Evolutionary conservation across 2,888 invertebrate species (phyloP).

Genomic region (Apodemia zela): DNA sequence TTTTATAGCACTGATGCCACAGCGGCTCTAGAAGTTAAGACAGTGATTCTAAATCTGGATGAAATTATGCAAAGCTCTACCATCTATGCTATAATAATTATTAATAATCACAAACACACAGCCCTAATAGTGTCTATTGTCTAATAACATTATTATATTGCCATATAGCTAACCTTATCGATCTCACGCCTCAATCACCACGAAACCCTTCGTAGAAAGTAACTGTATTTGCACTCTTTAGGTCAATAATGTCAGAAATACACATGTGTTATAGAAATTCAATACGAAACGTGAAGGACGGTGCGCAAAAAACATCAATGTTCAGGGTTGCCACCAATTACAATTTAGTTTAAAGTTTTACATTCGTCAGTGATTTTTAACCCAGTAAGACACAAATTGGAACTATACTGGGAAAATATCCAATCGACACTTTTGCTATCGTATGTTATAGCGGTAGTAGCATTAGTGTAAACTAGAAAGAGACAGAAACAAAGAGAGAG

Average conservation of each 20-base stretch:
- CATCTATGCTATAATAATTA: too few species aligned
- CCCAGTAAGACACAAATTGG: too few species aligned
- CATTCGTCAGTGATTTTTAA: background rate
- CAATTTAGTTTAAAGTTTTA: slow-evolving; percentile 17
- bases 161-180: background rate
- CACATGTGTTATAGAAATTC: slow-evolving; percentile 20
- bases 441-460: too few species aligned
- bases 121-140: background rate
- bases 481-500: too few species aligned
- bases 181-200: slow-evolving; percentile 4
- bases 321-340: slow-evolving; percentile 12
- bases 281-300: slow-evolving; percentile 24
- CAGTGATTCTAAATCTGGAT: too few species aligned
- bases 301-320: slow-evolving; percentile 10
- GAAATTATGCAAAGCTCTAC: too few species aligned
- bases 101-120: too few species aligned
- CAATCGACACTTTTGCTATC: too few species aligned
- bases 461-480: too few species aligned
- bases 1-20: too few species aligned
- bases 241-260: slow-evolving; percentile 8
- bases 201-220: slow-evolving; percentile 3
- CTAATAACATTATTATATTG: background rate
- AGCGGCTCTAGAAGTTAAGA: too few species aligned
- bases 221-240: slow-evolving; percentile 7
- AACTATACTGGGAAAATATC: too few species aligned